Evolutionary conservation across 2,113 vertebrate genomes (phyloP), one percentile per base, ranked within the genome.

Genomic region (Pardalotus punctatus): DNA sequence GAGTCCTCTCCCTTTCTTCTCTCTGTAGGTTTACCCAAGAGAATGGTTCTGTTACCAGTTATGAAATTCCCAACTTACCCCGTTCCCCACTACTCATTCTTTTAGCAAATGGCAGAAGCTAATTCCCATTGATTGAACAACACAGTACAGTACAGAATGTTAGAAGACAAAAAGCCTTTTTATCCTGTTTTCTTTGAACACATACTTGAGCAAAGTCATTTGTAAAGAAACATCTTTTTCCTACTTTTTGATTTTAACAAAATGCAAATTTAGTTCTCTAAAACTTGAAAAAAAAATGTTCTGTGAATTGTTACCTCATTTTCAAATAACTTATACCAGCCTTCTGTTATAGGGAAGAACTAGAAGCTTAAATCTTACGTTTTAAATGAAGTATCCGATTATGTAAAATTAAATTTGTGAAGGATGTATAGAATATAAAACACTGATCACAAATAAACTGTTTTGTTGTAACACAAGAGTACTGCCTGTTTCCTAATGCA

Each of bases 1-100:
- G 98, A 98, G 98, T 99, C 98, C 98, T 99, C 98, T 99, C 98
- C 99, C 95, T 99, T 98, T 99, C 98, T 99, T 99, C 98, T 98
- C 98, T 99, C 98, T 98, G 94, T 98, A 99, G 99, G 99, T 99
- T 99, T 99, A 97, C 99, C 99, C 98, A 99, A 99, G 99, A 99
- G 99, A 99, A 99, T 99, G 99, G 98, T 99, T 99, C 99, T 99
- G 99, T 99, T 99, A 98, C 99, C 99, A 98, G 98, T 99, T 98
- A 99, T 99, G 99, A 99, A 99, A 99, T 98, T 99, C 97, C 99
- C 99, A 97, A 98, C 99, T 98, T 99, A 99, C 98, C 98, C 99
- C 97, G 97, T 99, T 97, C 99, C 99, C 97, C 99, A 99, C 98
- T 99, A 99, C 98, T 99, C 99, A 97, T 99, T 99, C 98, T 99